Evolutionary conservation across 2,113 vertebrate genomes (phyloP), one percentile per base, ranked within the genome.

Genomic region (Gavia stellata): DNA sequence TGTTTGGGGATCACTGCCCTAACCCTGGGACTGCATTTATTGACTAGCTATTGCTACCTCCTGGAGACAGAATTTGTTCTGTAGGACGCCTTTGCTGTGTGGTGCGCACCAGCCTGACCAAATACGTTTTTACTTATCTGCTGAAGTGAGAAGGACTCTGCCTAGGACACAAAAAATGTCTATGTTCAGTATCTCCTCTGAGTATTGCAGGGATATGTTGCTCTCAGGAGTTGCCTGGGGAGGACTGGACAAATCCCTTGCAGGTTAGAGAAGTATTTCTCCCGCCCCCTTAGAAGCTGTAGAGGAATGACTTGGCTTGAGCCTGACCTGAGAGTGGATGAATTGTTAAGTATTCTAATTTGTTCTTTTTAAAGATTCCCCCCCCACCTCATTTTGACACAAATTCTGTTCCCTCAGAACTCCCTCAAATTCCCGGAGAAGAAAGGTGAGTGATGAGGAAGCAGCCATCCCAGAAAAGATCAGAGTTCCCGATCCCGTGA

Each of bases 401-500:
- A 33, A 49, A 86, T 73, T 87, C 56, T 88, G 3, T 94, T 95
- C 36, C 72, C 66, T 81, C 88, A 98, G 98, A 94, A 97, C 97
- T 92, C 98, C 98, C 7, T 94, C 95, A 2, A 94, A 97, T 50
- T 86, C 95, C 79, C 96, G 61, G 90, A 98, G 98, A 92, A 97
- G 75, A 83, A 98, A 97, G 31, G 80, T 90, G 42, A 96, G 92
- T 53, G 94, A 97, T 6, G 94, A 97, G 62, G 97, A 95, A 7
- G 28, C 86, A 4, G 85, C 84, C 21, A 65, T 94, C 93, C 92
- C 94, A 52, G 97, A 96, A 73, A 98, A 96, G 90, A 95, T 95
- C 63, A 97, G 98, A 21, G 97, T 98, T 86, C 97, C 98, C 38
- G 98, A 98, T 90, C 98, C 98, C 0, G 53, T 97, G 71, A 98